These are phyloP conservation scores for Catamblyrhynchus diadema DNA, from an alignment of 2,797 vertebrate species.

Conservation along the genomic window DNA sequence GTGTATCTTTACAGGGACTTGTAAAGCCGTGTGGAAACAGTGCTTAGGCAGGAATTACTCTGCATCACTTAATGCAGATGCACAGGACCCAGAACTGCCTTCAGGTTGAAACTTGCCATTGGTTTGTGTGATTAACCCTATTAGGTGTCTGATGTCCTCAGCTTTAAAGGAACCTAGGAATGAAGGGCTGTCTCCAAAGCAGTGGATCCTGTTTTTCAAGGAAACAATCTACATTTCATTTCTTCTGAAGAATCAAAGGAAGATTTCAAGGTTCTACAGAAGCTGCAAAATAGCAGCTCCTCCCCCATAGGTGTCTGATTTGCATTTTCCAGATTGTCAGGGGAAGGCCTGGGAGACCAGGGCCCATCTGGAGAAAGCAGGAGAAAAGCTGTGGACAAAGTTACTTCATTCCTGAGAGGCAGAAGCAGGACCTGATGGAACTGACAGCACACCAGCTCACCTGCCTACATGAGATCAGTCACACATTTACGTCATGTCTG, in stretches of 20 bases:
- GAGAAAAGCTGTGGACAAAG: not conserved
- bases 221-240: slow-evolving; percentile 62
- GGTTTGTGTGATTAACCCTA: slow-evolving; percentile 58
- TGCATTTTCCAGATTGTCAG: not conserved
- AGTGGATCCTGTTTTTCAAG: slow-evolving; percentile 68
- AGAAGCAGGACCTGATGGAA: not conserved
- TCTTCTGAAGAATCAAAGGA: slow-evolving; percentile 65
- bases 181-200: slow-evolving; percentile 56
- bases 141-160: slow-evolving; percentile 54
- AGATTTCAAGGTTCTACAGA: slow-evolving; percentile 27
- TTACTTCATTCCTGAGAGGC: not conserved
- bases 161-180: slow-evolving; percentile 54
- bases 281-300: slow-evolving; percentile 32
- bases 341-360: not conserved
- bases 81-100: slow-evolving; percentile 14
- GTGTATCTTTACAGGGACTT: not conserved
- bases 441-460: not conserved
- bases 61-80: slow-evolving; percentile 29
- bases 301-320: not conserved
- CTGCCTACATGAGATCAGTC: fast-evolving
- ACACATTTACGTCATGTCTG: fast-evolving
- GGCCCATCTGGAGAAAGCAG: not conserved
- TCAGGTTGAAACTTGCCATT: slow-evolving; percentile 54
- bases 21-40: not conserved
- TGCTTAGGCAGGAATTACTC: slow-evolving; percentile 43